Base-by-base conservation (phyloP, 2,113 vertebrate genomes). In the Halichoerus grypus region DNA sequence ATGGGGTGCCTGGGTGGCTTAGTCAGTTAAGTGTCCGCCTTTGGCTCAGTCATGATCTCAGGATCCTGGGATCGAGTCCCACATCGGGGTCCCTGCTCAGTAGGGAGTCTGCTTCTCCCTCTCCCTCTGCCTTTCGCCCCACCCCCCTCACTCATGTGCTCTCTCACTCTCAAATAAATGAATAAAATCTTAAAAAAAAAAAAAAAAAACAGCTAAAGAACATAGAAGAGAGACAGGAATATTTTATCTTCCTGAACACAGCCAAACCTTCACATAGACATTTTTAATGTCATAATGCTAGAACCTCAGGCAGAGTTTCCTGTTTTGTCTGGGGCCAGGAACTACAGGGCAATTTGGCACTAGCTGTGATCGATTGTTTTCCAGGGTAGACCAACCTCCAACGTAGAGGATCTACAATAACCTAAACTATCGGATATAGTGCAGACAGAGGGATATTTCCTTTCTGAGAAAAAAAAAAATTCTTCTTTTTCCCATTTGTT, bases 251-350 rank as follows among this genome's bases (percentile, higher is more conserved):
- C 16, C 36, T 67, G 9, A 82, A 15, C 1, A 61, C 26, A 51
- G 28, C 49, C 49, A 79, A 59, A 22, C 42, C 51, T 42, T 53
- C 51, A 59, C 15, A n/a, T 22, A 89, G 69, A 72, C 24, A 51
- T 95, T 84, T 96, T 80, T 80, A 53, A 84, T 59, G 26, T 77
- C 18, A 46, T 59, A 83, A 82, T 84, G 10, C 15, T 61, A 83
- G 55, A 49, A 36, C 13, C 39, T 88, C 16, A 39, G 81, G 14
- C 77, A 81, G 36, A 90, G 39, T 82, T n/a, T 42, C 26, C 28
- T 31, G 1, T 46, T 63, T 36, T 36, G 26, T n/a, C 42, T 72
- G 22, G 26, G 31, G 3, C n/a, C 65, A 24, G 51, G 19, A 53
- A 53, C 26, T 26, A 3, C 2, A 51, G 15, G 39, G 14, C 3